Percentiles rank a stretch among this genome's conserved stretches.
phyloP scores from a whole-genome alignment of 37 sponge, comb jelly and placozoan genomes.

The Haliclona indistincta region DNA sequence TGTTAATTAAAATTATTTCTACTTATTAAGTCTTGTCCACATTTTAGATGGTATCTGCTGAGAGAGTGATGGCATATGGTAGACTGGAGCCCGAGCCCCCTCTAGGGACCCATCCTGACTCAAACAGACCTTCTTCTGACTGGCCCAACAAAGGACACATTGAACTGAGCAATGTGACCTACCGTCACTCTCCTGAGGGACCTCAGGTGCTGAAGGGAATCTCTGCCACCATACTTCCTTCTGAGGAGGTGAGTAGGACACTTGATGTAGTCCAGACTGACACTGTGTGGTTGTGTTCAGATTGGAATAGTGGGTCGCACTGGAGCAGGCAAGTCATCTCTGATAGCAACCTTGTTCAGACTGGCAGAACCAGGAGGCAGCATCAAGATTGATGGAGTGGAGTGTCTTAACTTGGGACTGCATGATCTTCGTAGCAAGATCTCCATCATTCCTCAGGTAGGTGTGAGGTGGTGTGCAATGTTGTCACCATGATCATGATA shows the following conservation, averaged over 20 bases:
- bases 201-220: constrained; percentile 63
- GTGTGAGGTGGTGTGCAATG: too few relatives aligned
- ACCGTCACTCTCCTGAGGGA: constrained; percentile 26
- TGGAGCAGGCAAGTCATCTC: too few relatives aligned
- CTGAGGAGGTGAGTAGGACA: constrained; percentile 68
- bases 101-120: constrained; percentile 4
- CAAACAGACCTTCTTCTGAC: constrained; percentile 31
- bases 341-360: too few relatives aligned
- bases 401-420: too few relatives aligned
- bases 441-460: too few relatives aligned
- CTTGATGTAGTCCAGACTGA: too few relatives aligned
- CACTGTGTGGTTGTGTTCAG: too few relatives aligned
- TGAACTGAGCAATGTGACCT: constrained; percentile 21
- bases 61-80: constrained; percentile 28
- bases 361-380: too few relatives aligned
- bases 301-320: too few relatives aligned
- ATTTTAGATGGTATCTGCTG: constrained; percentile 22
- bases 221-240: constrained; percentile 29
- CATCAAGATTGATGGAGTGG: too few relatives aligned
- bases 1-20: not conserved
- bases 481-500: too few relatives aligned
- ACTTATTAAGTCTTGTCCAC: constrained; percentile 1
- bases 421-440: too few relatives aligned
- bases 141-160: constrained; percentile 69
- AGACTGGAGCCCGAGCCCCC: not conserved